Evolutionary conservation across 2,888 invertebrate species (phyloP), one percentile per base, ranked within the genome.

Genomic region (Drosophila demipolita): DNA sequence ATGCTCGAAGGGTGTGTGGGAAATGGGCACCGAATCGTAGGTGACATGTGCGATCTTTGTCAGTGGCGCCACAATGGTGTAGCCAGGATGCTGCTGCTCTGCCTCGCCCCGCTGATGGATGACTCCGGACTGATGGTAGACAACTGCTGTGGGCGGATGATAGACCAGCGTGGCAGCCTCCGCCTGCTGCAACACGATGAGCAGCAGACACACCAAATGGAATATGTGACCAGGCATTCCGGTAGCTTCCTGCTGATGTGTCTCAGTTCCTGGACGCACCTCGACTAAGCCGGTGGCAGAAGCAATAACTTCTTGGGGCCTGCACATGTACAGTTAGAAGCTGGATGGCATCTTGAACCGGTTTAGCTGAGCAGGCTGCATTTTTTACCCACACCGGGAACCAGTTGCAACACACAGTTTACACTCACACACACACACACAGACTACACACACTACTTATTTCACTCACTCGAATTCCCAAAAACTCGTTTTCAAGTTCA

Each of bases 401-500:
- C 89, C 84, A 65, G 83, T 82, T 83, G 74, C 84, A 82, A 77
- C 75, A 80, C 64, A 58, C 58, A 23, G 45, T 55, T 26, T 20
- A 50, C 29, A 32, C 48, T 23, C 15, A 40, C 9, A 38, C 17
- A 38, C 17, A 42, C 11, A 40, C 17, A 20, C 20, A 45, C 20
- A 7, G 11, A 42, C 45, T 45, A 7, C 1, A 45, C 45, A 7
- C 58, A 83, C 70, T 77, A 23, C 61, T 70, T 70, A 66, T 67
- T 79, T 55, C 72, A 68, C 69, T 67, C 69, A 45, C 29, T 68
- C 9, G 35, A 78, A 60, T 57, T 53, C 57, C 64, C 59, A 69
- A 80, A 80, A 90, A 88, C 90, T 81, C 42, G 82, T 90, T 91
- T 91, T 90, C 91, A 91, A 91, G 91, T 91, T 91, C 91, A 91